phyloP scores from a whole-genome alignment of 2,797 vertebrate genomes.

The Chromis chromis region DNA sequence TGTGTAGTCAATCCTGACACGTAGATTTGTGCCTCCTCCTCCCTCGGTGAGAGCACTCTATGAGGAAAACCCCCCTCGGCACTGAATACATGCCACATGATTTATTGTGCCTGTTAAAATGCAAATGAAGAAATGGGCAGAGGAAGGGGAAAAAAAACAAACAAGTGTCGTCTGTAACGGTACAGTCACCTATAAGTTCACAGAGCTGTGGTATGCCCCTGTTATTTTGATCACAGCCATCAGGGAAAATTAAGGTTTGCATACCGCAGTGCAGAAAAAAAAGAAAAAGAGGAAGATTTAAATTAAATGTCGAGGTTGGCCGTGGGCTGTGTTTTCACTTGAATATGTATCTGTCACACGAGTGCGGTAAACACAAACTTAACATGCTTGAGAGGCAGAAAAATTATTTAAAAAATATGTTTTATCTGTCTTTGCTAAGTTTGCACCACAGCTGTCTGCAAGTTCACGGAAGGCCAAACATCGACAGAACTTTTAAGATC shows the following conservation, averaged over 20 bases:
- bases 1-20: conserved; percentile 59
- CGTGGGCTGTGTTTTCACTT: conserved; percentile 9
- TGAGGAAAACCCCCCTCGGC: conserved; percentile 26
- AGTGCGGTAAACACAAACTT: conserved; percentile 31
- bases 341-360: conserved; percentile 14
- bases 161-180: conserved; percentile 58
- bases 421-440: neutral
- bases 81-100: conserved; percentile 68
- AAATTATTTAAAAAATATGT: neutral
- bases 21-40: conserved; percentile 53
- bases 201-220: conserved; percentile 7
- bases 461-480: neutral
- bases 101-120: conserved; percentile 85
- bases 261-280: neutral
- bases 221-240: conserved; percentile 41
- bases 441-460: neutral
- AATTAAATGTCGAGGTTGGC: conserved; percentile 35
- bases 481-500: neutral
- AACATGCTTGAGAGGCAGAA: conserved; percentile 8
- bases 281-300: conserved; percentile 1
- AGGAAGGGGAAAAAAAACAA: conserved; percentile 38
- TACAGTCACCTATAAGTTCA: conserved; percentile 44
- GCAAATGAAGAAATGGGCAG: conserved; percentile 71
- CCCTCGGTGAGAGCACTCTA: conserved; percentile 37
- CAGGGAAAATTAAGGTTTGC: conserved; percentile 38